These are phyloP conservation scores for Phylloscopus trochilus DNA, from an alignment of 2,113 vertebrate genomes.

Conservation along the genomic window DNA sequence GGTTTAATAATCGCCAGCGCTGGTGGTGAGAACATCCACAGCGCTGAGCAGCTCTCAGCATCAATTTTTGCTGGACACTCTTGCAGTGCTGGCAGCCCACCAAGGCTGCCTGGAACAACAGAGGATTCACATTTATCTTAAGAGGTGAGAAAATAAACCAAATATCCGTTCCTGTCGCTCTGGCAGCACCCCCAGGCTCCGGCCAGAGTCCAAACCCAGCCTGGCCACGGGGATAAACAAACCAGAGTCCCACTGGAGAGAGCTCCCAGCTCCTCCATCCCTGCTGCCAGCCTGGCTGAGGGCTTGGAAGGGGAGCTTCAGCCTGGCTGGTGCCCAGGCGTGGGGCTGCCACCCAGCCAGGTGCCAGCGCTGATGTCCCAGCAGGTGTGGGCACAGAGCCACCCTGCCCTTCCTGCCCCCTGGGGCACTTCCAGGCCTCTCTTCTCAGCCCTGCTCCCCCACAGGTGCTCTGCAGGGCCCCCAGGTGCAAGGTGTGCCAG, in stretches of 20 bases:
- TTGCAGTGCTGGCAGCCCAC: background rate
- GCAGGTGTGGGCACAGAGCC: background rate
- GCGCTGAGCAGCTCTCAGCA: background rate
- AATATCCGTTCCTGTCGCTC: background rate
- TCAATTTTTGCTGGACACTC: background rate
- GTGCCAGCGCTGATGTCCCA: background rate
- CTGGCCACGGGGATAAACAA: accelerated
- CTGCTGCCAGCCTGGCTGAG: background rate
- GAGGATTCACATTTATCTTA: background rate
- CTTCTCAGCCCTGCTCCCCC: background rate
- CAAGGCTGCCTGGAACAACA: background rate
- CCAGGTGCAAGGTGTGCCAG: background rate
- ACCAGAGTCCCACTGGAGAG: accelerated
- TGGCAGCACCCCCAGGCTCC: background rate
- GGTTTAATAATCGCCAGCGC: background rate
- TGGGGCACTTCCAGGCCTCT: background rate
- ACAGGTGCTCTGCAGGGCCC: background rate
- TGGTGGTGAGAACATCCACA: background rate
- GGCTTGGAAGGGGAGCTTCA: accelerated
- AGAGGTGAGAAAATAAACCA: background rate
- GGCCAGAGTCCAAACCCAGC: background rate
- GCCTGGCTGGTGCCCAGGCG: background rate
- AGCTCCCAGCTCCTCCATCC: background rate
- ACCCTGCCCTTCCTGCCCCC: background rate
- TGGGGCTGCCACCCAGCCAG: accelerated